These are phyloP conservation scores for Daboia siamensis DNA, from an alignment of 2,113 vertebrate genomes.

Conservation along the genomic window DNA sequence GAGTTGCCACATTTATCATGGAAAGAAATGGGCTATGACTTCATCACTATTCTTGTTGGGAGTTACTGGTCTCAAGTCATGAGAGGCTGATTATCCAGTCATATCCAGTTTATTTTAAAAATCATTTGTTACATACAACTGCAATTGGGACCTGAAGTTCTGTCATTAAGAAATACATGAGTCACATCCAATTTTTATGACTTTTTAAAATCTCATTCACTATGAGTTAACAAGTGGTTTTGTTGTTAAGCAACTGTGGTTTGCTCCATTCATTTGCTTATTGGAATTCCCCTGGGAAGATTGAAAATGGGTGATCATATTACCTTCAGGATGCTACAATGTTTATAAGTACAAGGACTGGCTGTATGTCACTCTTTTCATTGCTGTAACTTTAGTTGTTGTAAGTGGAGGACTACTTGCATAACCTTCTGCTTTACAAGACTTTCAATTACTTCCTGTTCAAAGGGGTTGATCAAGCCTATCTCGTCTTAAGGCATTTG, in stretches of 20 bases:
- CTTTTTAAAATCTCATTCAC: background rate
- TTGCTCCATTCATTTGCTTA: background rate
- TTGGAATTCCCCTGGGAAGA: background rate
- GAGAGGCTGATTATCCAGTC: background rate
- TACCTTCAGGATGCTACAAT: background rate
- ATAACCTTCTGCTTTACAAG: too few relatives aligned
- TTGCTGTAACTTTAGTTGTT: background rate
- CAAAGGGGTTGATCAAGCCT: background rate
- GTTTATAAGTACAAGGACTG: background rate
- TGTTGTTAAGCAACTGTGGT: background rate
- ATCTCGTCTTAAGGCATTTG: background rate
- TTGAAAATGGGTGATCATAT: background rate
- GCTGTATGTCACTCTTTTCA: background rate
- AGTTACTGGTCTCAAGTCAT: background rate
- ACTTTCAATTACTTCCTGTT: background rate
- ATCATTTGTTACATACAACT: background rate
- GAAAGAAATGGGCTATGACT: background rate
- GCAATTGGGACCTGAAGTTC: background rate
- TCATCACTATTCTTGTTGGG: background rate
- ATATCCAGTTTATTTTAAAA: background rate
- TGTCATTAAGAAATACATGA: background rate
- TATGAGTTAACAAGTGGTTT: background rate
- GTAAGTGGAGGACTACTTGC: too few relatives aligned
- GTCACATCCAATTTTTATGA: background rate
- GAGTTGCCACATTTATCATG: background rate